phyloP scores from a whole-genome alignment of 2,797 vertebrate species.

The Labeo calbasu region DNA sequence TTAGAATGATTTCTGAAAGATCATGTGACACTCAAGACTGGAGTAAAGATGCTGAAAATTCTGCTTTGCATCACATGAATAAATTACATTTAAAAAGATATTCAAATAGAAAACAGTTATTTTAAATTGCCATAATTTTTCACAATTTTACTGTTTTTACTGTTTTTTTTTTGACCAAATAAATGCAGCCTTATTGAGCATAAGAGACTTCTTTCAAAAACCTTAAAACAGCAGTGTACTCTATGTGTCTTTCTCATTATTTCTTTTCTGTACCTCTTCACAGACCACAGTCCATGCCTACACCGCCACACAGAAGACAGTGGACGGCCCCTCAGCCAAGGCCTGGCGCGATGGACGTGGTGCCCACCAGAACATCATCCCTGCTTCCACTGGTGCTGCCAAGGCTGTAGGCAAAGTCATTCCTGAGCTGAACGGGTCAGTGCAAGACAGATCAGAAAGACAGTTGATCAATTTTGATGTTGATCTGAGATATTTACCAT shows the following conservation, averaged over 20 bases:
- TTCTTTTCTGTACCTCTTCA: slow-evolving; percentile 25
- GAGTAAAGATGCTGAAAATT: neutral
- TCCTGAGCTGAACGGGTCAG: slow-evolving; percentile 87
- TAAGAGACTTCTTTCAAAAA: neutral
- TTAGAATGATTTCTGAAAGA: neutral
- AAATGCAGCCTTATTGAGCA: neutral
- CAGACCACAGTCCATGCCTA: slow-evolving; percentile 91
- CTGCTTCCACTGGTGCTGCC: slow-evolving; percentile 89
- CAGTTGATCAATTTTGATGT: neutral
- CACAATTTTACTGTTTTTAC: neutral
- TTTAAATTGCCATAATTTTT: neutral
- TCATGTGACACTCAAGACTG: neutral
- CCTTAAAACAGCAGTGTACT: neutral
- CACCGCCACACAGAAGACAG: slow-evolving; percentile 92
- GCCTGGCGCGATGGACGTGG: slow-evolving; percentile 87
- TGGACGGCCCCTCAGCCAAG: slow-evolving; percentile 88
- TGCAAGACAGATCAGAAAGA: neutral
- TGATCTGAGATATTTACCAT: neutral
- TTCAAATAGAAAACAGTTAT: neutral
- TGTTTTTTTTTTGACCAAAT: neutral
- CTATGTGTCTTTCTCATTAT: neutral
- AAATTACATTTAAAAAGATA: neutral
- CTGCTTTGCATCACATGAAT: neutral
- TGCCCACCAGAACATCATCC: slow-evolving; percentile 90
- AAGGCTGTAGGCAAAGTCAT: slow-evolving; percentile 91